Conservation (phyloP, 2,113 vertebrate species). For the Myocastor coypus region DNA sequence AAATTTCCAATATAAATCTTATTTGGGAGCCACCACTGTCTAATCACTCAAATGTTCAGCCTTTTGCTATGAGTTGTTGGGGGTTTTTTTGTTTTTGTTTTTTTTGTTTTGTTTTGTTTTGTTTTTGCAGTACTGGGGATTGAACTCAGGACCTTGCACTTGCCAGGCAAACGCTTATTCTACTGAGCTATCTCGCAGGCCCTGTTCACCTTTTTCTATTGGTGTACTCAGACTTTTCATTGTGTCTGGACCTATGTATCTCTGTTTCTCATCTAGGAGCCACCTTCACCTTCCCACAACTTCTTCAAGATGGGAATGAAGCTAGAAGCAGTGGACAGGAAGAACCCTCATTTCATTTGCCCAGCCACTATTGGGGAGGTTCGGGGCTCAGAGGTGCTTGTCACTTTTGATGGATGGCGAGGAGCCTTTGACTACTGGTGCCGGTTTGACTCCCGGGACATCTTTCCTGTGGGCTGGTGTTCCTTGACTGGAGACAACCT, state of each 20-base stretch:
- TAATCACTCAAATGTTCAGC: not conserved
- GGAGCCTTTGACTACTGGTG: constrained; percentile 99
- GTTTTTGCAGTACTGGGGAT: too few species aligned
- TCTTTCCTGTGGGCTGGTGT: constrained; percentile 99
- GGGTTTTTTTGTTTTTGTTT: too few species aligned
- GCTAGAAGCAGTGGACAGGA: constrained; percentile 98
- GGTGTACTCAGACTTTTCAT: constrained; percentile 1
- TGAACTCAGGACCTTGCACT: too few species aligned
- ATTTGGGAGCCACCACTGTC: not conserved
- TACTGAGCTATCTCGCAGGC: too few species aligned
- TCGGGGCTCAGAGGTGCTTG: constrained; percentile 97
- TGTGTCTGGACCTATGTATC: constrained; percentile 65
- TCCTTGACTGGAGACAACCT: constrained; percentile 98
- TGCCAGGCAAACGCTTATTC: too few species aligned
- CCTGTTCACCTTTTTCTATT: not conserved
- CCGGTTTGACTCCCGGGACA: constrained; percentile 98
- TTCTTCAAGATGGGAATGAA: constrained; percentile 99
- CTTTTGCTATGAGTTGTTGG: too few species aligned
- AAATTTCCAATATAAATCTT: constrained; percentile 14
- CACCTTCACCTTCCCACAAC: constrained; percentile 96
- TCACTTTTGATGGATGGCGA: constrained; percentile 99
- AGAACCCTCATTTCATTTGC: constrained; percentile 99
- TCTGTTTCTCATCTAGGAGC: constrained; percentile 92
- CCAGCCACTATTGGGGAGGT: constrained; percentile 98
- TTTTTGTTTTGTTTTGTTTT: too few species aligned